These are phyloP conservation scores for Acanthoscelides obtectus DNA, from an alignment of 2,888 invertebrate species.

Conservation along the genomic window DNA sequence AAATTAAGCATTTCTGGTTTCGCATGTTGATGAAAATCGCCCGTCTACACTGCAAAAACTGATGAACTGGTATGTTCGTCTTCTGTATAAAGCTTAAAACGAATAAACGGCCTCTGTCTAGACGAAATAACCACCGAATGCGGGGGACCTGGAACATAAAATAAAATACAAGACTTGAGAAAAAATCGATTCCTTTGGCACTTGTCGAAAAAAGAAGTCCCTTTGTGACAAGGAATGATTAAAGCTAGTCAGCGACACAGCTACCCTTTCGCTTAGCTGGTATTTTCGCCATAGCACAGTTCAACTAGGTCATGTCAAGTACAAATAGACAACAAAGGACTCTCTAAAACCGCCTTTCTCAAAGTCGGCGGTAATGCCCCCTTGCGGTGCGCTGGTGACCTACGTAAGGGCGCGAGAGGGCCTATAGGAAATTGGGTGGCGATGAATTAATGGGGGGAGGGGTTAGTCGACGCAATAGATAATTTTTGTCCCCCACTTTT, in stretches of 20 bases:
- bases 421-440: too few species aligned
- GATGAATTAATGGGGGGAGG: too few species aligned
- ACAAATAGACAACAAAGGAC: too few species aligned
- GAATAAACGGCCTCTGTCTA: background rate
- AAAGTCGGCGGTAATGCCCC: too few species aligned
- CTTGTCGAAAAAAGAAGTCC: background rate
- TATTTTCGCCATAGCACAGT: background rate
- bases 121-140: background rate
- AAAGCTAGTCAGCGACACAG: background rate
- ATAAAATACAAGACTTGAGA: background rate
- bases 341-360: too few species aligned
- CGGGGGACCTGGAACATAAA: background rate
- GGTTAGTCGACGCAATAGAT: too few species aligned
- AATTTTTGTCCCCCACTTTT: too few species aligned
- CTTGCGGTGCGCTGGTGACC: too few species aligned
- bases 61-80: background rate
- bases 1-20: too few species aligned
- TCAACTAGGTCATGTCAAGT: background rate
- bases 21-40: too few species aligned
- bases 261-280: background rate
- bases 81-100: background rate
- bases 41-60: too few species aligned
- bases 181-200: background rate
- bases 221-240: background rate
- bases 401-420: too few species aligned